A percentile compares a stretch with the other conserved stretches of the same genome.
Conservation (phyloP, 2,797 vertebrate genomes). For the Mormyrus proboscirostris region DNA sequence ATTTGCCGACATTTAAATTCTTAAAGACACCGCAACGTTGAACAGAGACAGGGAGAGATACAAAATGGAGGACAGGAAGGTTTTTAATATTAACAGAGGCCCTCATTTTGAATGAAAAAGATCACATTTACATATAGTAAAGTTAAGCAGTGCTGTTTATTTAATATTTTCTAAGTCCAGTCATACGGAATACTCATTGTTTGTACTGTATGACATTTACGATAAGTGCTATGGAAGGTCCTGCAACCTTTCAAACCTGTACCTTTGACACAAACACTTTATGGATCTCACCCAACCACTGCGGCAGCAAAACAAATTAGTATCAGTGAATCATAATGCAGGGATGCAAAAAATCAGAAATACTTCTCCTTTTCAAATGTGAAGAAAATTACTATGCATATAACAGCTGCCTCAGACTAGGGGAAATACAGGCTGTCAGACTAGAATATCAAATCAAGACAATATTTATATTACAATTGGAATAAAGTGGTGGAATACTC, state of each 20-base stretch:
- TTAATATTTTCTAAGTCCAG: not conserved
- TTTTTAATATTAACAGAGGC: not conserved
- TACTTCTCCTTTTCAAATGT: not conserved
- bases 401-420: not conserved
- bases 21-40: not conserved
- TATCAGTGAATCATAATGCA: not conserved
- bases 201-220: not conserved
- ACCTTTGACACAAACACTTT: not conserved
- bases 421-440: not conserved
- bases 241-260: not conserved
- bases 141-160: not conserved
- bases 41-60: not conserved
- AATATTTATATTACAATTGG: not conserved
- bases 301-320: not conserved
- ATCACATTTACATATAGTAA: not conserved
- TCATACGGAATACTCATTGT: not conserved
- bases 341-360: not conserved
- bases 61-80: not conserved
- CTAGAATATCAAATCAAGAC: not conserved
- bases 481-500: not conserved
- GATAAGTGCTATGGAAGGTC: not conserved
- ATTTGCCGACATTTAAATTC: not conserved
- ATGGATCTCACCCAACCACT: not conserved
- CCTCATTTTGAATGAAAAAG: not conserved
- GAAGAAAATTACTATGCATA: not conserved